Conservation (phyloP, 2,888 invertebrate species). For the Copidosoma aretas region DNA sequence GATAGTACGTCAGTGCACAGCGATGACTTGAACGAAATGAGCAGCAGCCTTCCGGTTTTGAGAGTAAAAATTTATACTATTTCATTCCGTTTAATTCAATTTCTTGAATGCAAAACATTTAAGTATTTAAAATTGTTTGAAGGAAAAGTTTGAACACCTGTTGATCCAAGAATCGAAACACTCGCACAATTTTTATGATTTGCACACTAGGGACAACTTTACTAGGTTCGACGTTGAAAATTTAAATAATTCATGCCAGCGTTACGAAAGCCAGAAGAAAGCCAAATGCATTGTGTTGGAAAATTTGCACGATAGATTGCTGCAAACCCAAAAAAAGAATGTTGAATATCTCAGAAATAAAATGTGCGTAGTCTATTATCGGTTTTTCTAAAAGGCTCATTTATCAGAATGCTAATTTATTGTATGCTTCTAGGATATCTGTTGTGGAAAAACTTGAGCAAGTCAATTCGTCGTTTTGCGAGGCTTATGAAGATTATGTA, state of each 20-base stretch:
- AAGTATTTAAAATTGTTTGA: background rate
- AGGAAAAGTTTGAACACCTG: conserved; percentile 25
- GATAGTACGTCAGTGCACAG: background rate
- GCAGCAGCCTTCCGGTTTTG: background rate
- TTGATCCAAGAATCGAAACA: conserved; percentile 31
- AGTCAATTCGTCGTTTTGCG: conserved; percentile 19
- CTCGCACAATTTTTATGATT: conserved; percentile 25
- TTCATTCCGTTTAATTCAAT: too few species aligned
- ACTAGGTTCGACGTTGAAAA: conserved; percentile 36
- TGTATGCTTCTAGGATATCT: conserved; percentile 12
- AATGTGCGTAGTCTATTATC: conserved; percentile 17
- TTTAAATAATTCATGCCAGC: conserved; percentile 28
- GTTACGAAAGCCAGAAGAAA: conserved; percentile 28
- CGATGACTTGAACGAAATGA: background rate
- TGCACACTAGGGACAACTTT: conserved; percentile 23
- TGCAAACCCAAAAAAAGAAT: conserved; percentile 10
- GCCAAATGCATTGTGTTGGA: conserved; percentile 30
- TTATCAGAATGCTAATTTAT: background rate
- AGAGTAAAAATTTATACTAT: background rate
- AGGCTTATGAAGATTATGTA: conserved; percentile 31
- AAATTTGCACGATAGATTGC: conserved; percentile 25
- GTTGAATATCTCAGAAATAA: conserved; percentile 18
- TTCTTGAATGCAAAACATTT: background rate
- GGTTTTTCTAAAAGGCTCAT: background rate
- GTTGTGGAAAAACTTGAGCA: conserved; percentile 15